These are phyloP conservation scores for Zapus hudsonius DNA, from an alignment of 2,113 vertebrate genomes.

Conservation along the genomic window DNA sequence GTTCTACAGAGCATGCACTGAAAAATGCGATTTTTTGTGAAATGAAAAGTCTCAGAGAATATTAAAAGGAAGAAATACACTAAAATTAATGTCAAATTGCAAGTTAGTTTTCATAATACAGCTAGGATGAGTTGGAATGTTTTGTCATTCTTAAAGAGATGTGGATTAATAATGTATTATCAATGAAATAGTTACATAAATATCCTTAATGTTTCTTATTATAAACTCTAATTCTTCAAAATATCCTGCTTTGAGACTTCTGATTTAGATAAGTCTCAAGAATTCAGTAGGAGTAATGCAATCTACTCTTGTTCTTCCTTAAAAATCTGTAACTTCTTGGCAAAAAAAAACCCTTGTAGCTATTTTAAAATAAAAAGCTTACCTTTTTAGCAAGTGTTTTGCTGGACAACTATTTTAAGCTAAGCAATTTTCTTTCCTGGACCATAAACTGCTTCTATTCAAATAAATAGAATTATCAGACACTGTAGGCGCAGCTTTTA, in stretches of 20 bases:
- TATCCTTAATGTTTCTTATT: background rate
- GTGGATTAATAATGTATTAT: background rate
- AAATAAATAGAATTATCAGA: constrained; percentile 33
- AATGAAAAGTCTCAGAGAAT: background rate
- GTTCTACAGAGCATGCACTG: background rate
- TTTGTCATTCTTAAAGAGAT: background rate
- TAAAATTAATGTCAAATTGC: background rate
- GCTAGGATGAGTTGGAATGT: background rate
- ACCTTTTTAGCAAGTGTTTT: constrained; percentile 25
- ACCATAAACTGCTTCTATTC: constrained; percentile 9
- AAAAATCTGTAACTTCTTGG: background rate
- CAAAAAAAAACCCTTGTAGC: background rate
- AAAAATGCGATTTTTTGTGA: background rate
- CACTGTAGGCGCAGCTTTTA: background rate
- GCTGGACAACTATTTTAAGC: constrained; percentile 32
- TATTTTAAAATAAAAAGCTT: constrained; percentile 10
- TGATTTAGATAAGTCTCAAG: background rate
- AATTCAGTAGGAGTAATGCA: background rate
- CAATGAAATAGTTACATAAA: background rate
- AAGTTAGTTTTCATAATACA: background rate
- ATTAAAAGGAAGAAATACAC: background rate
- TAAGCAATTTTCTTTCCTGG: constrained; percentile 31
- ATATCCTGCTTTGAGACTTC: background rate
- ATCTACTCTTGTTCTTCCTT: background rate
- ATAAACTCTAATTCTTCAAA: background rate